A percentile compares a stretch with the other conserved stretches of the same genome.
phyloP scores from a whole-genome alignment of 1,140 invertebrate species.

The Physella acuta region DNA sequence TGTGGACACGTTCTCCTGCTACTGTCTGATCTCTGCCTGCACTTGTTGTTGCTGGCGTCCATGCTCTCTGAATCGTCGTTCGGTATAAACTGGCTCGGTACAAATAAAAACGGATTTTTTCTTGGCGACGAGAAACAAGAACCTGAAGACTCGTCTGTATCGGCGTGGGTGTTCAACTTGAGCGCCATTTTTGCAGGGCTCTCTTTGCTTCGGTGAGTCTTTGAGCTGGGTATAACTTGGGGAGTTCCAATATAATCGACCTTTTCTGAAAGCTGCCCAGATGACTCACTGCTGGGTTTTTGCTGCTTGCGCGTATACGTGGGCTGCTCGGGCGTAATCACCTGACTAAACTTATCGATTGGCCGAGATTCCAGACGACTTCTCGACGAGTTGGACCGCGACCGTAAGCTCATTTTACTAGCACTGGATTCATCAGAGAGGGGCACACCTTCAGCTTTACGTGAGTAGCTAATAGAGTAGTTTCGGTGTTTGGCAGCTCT shows the following conservation, averaged over 20 bases:
- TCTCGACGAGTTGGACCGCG: background rate
- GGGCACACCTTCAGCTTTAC: no score
- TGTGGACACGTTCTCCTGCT: no score
- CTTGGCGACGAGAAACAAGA: no score
- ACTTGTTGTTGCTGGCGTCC: no score
- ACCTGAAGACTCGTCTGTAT: no score
- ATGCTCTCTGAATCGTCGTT: background rate
- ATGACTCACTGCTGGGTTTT: background rate
- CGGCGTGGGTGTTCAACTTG: no score
- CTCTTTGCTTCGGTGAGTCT: background rate
- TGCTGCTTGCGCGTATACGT: background rate
- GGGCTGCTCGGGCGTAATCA: slow-evolving; percentile 9
- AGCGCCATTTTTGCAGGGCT: no score
- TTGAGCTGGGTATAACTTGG: background rate
- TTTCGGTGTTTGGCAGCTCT: no score
- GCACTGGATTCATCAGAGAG: no score
- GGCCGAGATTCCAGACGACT: background rate
- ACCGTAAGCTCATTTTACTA: background rate
- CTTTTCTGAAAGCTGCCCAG: background rate
- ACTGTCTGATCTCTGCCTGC: no score
- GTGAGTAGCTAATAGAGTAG: no score
- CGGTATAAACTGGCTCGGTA: background rate
- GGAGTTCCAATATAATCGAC: background rate
- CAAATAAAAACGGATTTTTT: background rate
- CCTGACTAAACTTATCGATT: background rate